Evolutionary conservation across 2,888 invertebrate genomes (phyloP).

Genomic region (Hemaris fuciformis): DNA sequence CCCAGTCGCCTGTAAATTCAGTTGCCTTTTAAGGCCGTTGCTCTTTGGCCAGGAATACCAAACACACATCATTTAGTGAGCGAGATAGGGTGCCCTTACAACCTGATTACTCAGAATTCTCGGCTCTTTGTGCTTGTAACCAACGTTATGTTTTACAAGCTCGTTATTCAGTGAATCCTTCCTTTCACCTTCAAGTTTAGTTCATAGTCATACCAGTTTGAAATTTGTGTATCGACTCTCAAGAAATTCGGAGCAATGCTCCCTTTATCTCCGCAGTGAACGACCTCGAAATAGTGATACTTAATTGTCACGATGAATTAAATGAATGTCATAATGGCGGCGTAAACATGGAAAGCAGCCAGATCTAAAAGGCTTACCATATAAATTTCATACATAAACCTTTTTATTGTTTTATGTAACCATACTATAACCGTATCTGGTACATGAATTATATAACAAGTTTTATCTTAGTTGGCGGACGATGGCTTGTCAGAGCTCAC

Average conservation of each 20-base stretch:
- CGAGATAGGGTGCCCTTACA: too few species aligned
- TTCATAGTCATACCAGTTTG: too few species aligned
- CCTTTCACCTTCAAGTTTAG: not conserved
- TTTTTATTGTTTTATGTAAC: not conserved
- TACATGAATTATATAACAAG: conserved; percentile 1
- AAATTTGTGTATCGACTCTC: not conserved
- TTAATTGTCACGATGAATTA: not conserved
- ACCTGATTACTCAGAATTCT: too few species aligned
- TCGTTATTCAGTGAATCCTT: not conserved
- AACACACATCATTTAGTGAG: too few species aligned
- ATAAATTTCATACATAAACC: not conserved
- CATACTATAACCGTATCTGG: not conserved
- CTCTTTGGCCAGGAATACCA: too few species aligned
- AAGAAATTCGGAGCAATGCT: not conserved
- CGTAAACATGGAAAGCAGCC: not conserved
- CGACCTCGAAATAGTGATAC: not conserved
- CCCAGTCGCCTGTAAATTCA: too few species aligned
- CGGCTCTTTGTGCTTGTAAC: not conserved
- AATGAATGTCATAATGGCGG: not conserved
- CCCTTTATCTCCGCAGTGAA: not conserved
- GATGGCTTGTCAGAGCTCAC: conserved; percentile 20
- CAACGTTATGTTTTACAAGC: not conserved
- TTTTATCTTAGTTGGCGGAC: conserved; percentile 17
- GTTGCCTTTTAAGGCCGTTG: too few species aligned
- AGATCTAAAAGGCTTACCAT: not conserved